phyloP scores from a whole-genome alignment of 2,888 invertebrate species.

The Catocala sponsa region DNA sequence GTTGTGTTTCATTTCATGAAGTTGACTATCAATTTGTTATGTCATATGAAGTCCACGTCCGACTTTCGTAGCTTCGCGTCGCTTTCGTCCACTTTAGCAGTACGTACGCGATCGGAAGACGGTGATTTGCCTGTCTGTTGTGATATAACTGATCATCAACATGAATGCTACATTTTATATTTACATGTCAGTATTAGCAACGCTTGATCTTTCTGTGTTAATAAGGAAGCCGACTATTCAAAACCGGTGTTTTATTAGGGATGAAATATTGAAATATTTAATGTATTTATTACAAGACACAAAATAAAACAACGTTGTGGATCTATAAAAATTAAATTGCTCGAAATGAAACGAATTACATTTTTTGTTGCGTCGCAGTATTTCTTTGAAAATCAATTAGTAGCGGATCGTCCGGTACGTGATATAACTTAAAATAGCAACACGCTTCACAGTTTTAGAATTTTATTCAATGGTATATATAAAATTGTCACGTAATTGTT shows the following conservation, averaged over 20 bases:
- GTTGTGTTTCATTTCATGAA: conserved; percentile 26
- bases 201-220: conserved; percentile 7
- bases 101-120: conserved; percentile 56
- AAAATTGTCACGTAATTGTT: conserved; percentile 64
- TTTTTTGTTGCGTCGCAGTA: conserved; percentile 23
- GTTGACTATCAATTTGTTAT: conserved; percentile 52
- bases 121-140: conserved; percentile 50
- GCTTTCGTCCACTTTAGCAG: conserved; percentile 52
- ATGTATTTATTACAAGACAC: not conserved
- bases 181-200: conserved; percentile 9
- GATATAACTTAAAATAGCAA: conserved; percentile 56
- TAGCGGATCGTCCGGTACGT: conserved; percentile 54
- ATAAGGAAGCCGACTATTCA: conserved; percentile 19
- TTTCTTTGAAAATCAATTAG: conserved; percentile 56
- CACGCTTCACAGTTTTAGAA: conserved; percentile 48
- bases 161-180: conserved; percentile 30
- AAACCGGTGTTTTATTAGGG: conserved; percentile 14
- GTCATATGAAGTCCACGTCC: conserved; percentile 54
- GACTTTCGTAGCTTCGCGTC: conserved; percentile 57
- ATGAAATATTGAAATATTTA: conserved; percentile 2
- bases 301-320: no score
- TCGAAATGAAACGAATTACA: no score
- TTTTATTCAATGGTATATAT: conserved; percentile 53
- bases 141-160: conserved; percentile 48
- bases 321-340: no score